Percentiles rank a stretch among this genome's conserved stretches.
phyloP scores from a whole-genome alignment of 2,797 vertebrate species.

The Balearica regulorum region DNA sequence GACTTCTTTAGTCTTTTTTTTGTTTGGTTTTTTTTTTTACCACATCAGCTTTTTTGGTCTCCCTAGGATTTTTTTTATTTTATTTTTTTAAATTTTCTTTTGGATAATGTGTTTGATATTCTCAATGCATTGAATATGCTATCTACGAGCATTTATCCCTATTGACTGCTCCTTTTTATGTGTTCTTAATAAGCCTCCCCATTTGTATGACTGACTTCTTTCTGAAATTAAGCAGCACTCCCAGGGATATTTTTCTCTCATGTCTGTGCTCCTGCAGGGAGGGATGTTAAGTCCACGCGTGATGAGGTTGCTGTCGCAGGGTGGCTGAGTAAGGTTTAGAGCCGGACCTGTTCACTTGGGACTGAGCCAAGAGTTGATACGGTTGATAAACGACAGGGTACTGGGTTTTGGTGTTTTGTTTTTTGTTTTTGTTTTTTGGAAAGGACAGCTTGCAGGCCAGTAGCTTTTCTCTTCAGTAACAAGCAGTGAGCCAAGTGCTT shows the following conservation, averaged over 20 bases:
- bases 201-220: neutral
- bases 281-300: fast-evolving
- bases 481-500: neutral
- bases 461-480: neutral
- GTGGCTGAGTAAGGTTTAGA: neutral
- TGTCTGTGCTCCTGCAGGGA: neutral
- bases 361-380: neutral
- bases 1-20: neutral
- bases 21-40: neutral
- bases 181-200: neutral
- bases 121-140: neutral
- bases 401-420: neutral
- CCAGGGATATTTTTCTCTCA: neutral
- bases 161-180: neutral
- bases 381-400: neutral
- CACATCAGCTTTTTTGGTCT: neutral
- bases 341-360: fast-evolving
- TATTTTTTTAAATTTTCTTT: too few species aligned
- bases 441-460: neutral
- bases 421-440: neutral
- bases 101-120: neutral
- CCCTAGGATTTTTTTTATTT: neutral
- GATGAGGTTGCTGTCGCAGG: neutral
- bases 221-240: neutral
- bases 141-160: neutral